Base-by-base conservation (phyloP, 2,797 vertebrate species). In the Synanceia verrucosa region DNA sequence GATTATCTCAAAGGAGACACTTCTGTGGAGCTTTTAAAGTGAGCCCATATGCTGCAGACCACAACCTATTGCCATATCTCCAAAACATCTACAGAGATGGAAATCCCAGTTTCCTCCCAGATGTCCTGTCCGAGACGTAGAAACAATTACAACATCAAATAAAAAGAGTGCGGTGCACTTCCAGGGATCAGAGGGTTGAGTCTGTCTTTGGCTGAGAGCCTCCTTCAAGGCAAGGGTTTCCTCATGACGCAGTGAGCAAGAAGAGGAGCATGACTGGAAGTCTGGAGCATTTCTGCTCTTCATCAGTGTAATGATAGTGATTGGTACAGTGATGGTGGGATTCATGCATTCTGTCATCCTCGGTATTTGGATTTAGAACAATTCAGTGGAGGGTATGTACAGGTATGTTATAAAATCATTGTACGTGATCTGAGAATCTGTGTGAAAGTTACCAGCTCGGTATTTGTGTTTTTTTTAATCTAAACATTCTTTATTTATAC, bases 1-100 rank as follows among this genome's bases (percentile, higher is more conserved):
- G 90, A 90, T 91, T 90, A 91, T 87, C 80, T 88, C 70, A 73
- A 83, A 86, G 78, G 80, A 83, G 55, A 87, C 58, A 73, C 65
- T 73, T 81, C 76, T 72, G 70, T 78, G 29, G 31, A 62, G 66
- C 41, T 78, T 88, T 52, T 74, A 88, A 90, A 92, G 86, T 90
- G 86, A 85, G 86, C 84, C 88, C 89, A 93, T 86, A 89, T 92
- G 89, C 87, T 81, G 69, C 76, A 81, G 84, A 88, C 81, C 85
- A 83, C 81, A 91, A 88, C 89, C 85, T 89, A 81, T 78, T 84
- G 79, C 80, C 84, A 83, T 88, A 87, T 86, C 85, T 91, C 70
- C 78, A 86, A 82, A 88, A 90, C 79, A 69, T 86, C 74, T 55
- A 65, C 69, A 71, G 78, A 79, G 79, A 85, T 81, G 70, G 66